These are phyloP conservation scores for Eriosoma lanigerum DNA, from an alignment of 1,140 invertebrate genomes.

Conservation along the genomic window DNA sequence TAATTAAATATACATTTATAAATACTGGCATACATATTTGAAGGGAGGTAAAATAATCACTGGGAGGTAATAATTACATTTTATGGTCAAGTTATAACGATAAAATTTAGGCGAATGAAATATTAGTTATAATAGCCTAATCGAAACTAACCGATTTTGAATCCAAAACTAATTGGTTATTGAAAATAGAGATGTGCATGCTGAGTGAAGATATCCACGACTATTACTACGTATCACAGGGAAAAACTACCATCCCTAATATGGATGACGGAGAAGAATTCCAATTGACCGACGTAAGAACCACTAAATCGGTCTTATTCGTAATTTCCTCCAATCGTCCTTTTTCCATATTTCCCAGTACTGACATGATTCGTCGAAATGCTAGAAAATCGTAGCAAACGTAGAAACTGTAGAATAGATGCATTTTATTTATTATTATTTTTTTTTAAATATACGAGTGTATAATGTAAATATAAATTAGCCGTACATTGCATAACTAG, in stretches of 20 bases:
- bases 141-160: neutral
- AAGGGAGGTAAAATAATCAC: neutral
- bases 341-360: constrained; percentile 3
- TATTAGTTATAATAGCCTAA: constrained; percentile 3
- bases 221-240: constrained; percentile 95
- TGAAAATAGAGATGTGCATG: constrained; percentile 71
- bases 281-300: constrained; percentile 87
- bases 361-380: neutral
- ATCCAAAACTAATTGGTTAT: constrained; percentile 43
- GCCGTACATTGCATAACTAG: constrained; percentile 38
- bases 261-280: constrained; percentile 97
- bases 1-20: neutral
- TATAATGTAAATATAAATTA: constrained; percentile 11
- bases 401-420: constrained; percentile 38
- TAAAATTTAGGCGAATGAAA: constrained; percentile 26
- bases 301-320: constrained; percentile 45
- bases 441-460: neutral
- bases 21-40: constrained; percentile 4
- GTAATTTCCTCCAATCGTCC: neutral
- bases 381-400: neutral
- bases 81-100: neutral
- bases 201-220: constrained; percentile 83
- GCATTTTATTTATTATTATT: constrained; percentile 32
- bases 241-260: constrained; percentile 92
- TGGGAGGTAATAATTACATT: neutral